Percentiles rank a stretch among this genome's conserved stretches.
Evolutionary conservation across 2,797 vertebrate species (phyloP).

Genomic region (Xiphophorus birchmanni): DNA sequence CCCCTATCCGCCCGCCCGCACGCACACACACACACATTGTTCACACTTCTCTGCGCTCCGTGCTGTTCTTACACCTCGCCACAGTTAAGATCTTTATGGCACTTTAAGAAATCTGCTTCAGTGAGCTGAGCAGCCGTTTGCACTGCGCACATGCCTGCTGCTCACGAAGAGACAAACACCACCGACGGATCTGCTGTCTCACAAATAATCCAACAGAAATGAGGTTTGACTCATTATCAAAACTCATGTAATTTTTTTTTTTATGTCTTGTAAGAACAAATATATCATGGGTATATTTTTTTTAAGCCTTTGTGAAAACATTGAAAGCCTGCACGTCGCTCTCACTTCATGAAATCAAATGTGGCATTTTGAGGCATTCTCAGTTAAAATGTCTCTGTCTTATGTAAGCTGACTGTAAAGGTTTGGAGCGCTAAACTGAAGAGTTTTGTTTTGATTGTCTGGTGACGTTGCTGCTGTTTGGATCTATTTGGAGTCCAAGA

Average conservation of each 20-base stretch:
- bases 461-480: constrained; percentile 1
- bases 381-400: neutral
- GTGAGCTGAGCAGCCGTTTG: constrained; percentile 59
- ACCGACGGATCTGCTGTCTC: constrained; percentile 30
- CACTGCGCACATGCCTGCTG: constrained; percentile 44
- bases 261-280: neutral
- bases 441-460: constrained; percentile 29
- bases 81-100: constrained; percentile 56
- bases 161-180: constrained; percentile 43
- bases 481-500: constrained; percentile 39
- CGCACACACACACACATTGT: constrained; percentile 12
- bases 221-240: constrained; percentile 4
- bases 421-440: neutral
- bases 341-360: neutral
- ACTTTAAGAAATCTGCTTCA: constrained; percentile 65
- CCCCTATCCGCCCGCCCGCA: neutral
- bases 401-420: neutral
- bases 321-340: neutral
- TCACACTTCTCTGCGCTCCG: constrained; percentile 55
- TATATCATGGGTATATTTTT: neutral
- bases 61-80: constrained; percentile 67
- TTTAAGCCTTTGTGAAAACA: neutral
- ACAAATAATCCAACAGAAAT: constrained; percentile 33
- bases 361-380: neutral
- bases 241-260: neutral